Percentiles rank a stretch among this genome's conserved stretches.
These are phyloP conservation scores for Cheilosia vulpina DNA, from an alignment of 2,888 invertebrate genomes.

Conservation along the genomic window DNA sequence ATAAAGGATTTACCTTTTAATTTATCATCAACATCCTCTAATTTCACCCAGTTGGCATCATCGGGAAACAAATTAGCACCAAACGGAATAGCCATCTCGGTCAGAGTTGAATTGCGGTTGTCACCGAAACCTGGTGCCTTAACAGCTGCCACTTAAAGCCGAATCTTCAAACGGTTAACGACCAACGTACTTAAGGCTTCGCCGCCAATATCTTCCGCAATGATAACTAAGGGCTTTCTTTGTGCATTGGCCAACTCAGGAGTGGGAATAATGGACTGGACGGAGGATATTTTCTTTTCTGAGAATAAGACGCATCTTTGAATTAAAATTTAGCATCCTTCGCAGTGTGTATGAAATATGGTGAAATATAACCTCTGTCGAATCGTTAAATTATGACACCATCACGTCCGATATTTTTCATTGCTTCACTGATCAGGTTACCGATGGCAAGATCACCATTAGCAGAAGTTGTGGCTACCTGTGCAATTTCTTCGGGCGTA, in stretches of 20 bases:
- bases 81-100: slow-evolving; percentile 96
- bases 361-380: slow-evolving; percentile 99
- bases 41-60: slow-evolving; percentile 94
- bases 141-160: slow-evolving; percentile 96
- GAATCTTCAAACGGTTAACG: slow-evolving; percentile 96
- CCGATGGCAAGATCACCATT: slow-evolving; percentile 98
- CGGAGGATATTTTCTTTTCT: slow-evolving; percentile 98
- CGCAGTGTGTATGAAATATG: slow-evolving; percentile 99
- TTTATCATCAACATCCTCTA: slow-evolving; percentile 97
- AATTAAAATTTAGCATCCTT: slow-evolving; percentile 99
- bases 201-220: slow-evolving; percentile 98
- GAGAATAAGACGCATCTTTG: slow-evolving; percentile 97
- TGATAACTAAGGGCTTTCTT: slow-evolving; percentile 96
- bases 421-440: slow-evolving; percentile 96
- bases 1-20: too few species aligned
- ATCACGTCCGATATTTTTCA: slow-evolving; percentile 98
- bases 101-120: slow-evolving; percentile 95
- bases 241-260: slow-evolving; percentile 97
- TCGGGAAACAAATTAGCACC: slow-evolving; percentile 98
- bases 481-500: slow-evolving; percentile 99
- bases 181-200: slow-evolving; percentile 97
- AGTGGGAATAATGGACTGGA: slow-evolving; percentile 98
- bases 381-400: slow-evolving; percentile 99
- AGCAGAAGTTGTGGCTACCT: slow-evolving; percentile 99
- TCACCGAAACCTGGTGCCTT: slow-evolving; percentile 99